Percentiles rank a stretch among this genome's conserved stretches.
Evolutionary conservation across 2,888 invertebrate species (phyloP).

Genomic region (Heliothis peltigera): DNA sequence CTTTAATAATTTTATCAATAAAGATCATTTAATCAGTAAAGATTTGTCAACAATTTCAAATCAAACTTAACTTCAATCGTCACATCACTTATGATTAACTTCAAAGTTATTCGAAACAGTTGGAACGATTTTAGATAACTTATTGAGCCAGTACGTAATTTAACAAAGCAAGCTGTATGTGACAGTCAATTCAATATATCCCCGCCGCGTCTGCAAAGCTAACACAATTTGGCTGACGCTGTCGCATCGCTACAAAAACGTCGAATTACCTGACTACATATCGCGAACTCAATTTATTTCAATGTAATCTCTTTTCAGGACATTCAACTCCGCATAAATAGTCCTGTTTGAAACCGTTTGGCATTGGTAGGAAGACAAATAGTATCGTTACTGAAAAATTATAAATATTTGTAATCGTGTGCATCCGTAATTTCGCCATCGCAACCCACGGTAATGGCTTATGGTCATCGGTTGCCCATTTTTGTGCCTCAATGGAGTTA

Average conservation of each 20-base stretch:
- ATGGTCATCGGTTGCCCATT: slow-evolving; percentile 46
- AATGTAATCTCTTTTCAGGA: slow-evolving; percentile 3
- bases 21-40: too few relatives aligned
- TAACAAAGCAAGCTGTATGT: slow-evolving; percentile 2
- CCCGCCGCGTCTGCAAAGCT: not conserved
- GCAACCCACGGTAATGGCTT: slow-evolving; percentile 46
- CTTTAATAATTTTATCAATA: too few relatives aligned
- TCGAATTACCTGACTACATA: slow-evolving; percentile 2
- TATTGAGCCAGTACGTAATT: not conserved
- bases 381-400: slow-evolving; percentile 1
- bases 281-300: slow-evolving; percentile 6
- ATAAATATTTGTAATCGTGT: not conserved
- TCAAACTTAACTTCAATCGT: not conserved
- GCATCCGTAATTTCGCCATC: not conserved
- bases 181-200: not conserved
- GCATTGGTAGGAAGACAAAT: slow-evolving; percentile 6
- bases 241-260: slow-evolving; percentile 1
- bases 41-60: slow-evolving; percentile 2
- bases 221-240: slow-evolving; percentile 9
- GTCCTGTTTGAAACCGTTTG: slow-evolving; percentile 1
- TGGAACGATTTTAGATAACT: not conserved
- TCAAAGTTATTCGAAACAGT: slow-evolving; percentile 2
- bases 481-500: slow-evolving; percentile 74
- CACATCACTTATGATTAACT: not conserved
- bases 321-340: slow-evolving; percentile 8